phyloP scores from a whole-genome alignment of 2,113 vertebrate genomes.

The Campylomormyrus tamandua region DNA sequence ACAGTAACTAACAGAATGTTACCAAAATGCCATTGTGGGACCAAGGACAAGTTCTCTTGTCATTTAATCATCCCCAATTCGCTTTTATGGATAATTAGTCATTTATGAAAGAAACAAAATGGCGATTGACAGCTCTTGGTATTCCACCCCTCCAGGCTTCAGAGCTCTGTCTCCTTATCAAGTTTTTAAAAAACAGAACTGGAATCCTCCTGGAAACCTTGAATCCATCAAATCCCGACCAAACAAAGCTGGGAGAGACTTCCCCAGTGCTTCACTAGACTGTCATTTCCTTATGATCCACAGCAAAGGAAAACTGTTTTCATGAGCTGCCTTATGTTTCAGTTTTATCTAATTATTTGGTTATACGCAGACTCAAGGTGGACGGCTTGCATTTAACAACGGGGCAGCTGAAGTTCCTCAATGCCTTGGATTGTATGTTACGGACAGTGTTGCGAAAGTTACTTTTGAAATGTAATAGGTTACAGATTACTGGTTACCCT shows the following conservation, averaged over 20 bases:
- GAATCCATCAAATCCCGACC: not conserved
- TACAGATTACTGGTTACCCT: not conserved
- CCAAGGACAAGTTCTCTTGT: not conserved
- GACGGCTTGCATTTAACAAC: not conserved
- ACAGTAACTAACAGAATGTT: not conserved
- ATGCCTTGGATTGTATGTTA: not conserved
- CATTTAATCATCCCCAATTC: not conserved
- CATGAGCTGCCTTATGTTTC: not conserved
- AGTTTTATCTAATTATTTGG: not conserved
- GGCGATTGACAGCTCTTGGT: not conserved
- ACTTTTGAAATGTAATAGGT: not conserved
- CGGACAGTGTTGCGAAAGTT: not conserved
- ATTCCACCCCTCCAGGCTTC: not conserved
- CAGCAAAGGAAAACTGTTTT: not conserved
- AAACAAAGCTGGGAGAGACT: not conserved
- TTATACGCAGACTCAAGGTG: not conserved
- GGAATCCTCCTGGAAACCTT: not conserved
- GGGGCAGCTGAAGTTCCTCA: not conserved
- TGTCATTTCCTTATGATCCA: not conserved
- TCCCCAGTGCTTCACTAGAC: not conserved
- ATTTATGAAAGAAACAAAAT: not conserved
- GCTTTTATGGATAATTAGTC: not conserved
- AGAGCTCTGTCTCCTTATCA: not conserved
- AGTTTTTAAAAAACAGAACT: not conserved
- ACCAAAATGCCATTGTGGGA: not conserved